Evolutionary conservation across 2,797 vertebrate genomes (phyloP).

Genomic region (Girardinus metallicus): DNA sequence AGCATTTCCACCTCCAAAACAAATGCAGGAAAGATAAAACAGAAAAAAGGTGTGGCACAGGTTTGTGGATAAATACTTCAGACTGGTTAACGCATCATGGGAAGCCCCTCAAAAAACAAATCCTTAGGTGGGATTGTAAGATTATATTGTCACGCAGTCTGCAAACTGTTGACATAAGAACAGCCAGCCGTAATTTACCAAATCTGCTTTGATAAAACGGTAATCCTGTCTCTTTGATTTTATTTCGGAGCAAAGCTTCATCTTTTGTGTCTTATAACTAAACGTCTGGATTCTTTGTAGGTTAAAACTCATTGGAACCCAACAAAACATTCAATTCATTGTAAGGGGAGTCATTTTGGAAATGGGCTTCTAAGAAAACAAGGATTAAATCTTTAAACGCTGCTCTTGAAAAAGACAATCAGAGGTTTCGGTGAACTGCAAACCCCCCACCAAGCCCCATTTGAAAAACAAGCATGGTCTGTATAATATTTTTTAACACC

Average conservation of each 20-base stretch:
- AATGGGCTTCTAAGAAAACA: constrained; percentile 13
- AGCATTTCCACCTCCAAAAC: constrained; percentile 20
- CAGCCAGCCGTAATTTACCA: constrained; percentile 25
- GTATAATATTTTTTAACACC: neutral
- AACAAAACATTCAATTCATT: constrained; percentile 8
- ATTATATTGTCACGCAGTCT: constrained; percentile 50
- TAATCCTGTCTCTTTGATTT: constrained; percentile 34
- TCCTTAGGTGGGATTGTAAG: constrained; percentile 27
- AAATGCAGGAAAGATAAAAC: constrained; percentile 17
- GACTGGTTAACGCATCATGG: constrained; percentile 42
- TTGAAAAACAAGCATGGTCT: constrained; percentile 11
- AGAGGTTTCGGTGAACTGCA: no score
- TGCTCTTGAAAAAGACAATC: constrained; percentile 1
- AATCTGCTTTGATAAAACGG: constrained; percentile 37
- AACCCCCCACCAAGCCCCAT: no score
- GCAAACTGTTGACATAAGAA: constrained; percentile 32
- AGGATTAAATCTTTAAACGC: constrained; percentile 4
- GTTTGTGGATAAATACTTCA: constrained; percentile 45
- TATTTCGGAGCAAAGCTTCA: constrained; percentile 8
- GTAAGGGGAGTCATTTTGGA: neutral
- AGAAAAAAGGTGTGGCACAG: constrained; percentile 37
- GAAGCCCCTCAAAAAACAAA: constrained; percentile 51
- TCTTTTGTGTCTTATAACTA: constrained; percentile 11
- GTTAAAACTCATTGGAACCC: constrained; percentile 26
- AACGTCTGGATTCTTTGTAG: neutral